Evolutionary conservation across 2,113 vertebrate genomes (phyloP).

Genomic region (Phrynosoma blainvillii): DNA sequence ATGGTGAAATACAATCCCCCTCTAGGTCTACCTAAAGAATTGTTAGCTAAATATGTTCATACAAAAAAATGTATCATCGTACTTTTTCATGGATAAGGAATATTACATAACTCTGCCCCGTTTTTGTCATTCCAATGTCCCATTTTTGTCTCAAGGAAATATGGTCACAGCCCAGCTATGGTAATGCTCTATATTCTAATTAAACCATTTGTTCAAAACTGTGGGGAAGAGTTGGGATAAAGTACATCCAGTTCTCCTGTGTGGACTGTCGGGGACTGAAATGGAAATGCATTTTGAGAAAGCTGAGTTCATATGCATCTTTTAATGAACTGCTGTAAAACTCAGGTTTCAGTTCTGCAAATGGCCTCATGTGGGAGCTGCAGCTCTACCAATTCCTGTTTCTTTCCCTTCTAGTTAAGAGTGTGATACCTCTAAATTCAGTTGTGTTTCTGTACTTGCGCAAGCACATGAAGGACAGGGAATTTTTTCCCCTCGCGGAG

Average conservation of each 20-base stretch:
- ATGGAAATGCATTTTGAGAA: neutral
- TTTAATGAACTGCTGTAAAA: neutral
- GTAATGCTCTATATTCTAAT: neutral
- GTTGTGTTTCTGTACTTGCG: neutral
- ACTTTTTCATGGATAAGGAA: too few species aligned
- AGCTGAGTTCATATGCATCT: neutral
- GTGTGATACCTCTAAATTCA: neutral
- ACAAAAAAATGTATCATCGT: too few species aligned
- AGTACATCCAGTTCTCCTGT: neutral
- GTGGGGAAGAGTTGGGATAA: neutral
- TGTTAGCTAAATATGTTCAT: too few species aligned
- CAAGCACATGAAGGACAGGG: too few species aligned
- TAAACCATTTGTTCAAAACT: neutral
- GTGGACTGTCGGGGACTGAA: neutral
- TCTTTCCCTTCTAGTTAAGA: neutral
- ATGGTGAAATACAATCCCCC: too few species aligned
- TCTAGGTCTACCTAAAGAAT: too few species aligned
- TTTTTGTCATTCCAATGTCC: too few species aligned
- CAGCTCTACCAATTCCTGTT: neutral
- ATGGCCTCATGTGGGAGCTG: constrained; percentile 30
- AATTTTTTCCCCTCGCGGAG: too few species aligned
- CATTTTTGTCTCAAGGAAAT: too few species aligned
- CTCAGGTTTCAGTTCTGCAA: constrained; percentile 9
- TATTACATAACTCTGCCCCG: too few species aligned
- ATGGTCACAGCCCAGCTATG: neutral